phyloP scores from a whole-genome alignment of 2,113 vertebrate genomes.

The Scalopus aquaticus region DNA sequence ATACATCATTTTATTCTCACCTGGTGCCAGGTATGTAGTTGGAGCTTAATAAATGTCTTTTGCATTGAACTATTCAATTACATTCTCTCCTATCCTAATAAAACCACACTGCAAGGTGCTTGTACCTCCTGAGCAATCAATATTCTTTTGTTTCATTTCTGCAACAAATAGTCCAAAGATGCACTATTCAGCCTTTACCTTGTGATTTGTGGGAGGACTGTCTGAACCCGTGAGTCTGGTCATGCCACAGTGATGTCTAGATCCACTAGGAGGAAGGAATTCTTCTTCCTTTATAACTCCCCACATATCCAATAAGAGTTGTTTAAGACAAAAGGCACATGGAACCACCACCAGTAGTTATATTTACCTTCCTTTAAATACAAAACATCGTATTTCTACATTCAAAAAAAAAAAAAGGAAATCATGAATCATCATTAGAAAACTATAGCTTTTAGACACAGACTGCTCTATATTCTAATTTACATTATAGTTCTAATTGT shows the following conservation, averaged over 20 bases:
- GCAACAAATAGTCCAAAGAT: background rate
- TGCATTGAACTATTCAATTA: background rate
- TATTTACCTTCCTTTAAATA: background rate
- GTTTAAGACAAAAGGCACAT: background rate
- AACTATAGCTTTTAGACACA: background rate
- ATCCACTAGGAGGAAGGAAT: background rate
- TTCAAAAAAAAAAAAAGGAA: background rate
- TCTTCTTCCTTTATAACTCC: background rate
- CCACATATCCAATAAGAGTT: background rate
- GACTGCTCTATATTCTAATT: background rate
- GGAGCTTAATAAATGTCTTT: background rate
- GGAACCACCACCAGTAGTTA: background rate
- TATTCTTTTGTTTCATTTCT: constrained; percentile 18
- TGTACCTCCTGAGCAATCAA: background rate
- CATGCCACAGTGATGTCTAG: background rate
- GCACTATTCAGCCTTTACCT: background rate
- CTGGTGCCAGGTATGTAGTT: background rate
- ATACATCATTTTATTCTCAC: background rate
- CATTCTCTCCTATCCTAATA: background rate
- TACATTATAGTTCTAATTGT: background rate
- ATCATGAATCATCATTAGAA: background rate
- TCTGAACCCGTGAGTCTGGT: background rate
- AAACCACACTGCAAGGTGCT: background rate
- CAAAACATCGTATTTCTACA: background rate
- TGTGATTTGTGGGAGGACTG: background rate